Evolutionary conservation across 2,113 vertebrate genomes (phyloP).

Genomic region (Rhodinocichla rosea): DNA sequence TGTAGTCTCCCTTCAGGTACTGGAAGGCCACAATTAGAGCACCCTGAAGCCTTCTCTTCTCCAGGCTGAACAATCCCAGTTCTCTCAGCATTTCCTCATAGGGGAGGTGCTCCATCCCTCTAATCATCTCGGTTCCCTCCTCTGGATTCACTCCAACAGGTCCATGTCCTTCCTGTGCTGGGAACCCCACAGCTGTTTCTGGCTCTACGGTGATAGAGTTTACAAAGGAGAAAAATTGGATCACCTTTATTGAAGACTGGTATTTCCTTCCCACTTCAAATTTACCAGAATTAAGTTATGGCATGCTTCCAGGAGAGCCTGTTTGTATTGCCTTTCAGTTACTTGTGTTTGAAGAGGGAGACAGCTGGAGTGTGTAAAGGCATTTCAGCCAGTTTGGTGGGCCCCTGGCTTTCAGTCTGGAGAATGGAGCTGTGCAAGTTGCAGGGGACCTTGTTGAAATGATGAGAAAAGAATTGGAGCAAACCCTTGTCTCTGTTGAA

Average conservation of each 20-base stretch:
- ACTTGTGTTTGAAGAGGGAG: not conserved
- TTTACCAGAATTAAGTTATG: not conserved
- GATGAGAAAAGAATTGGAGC: not conserved
- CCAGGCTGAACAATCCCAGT: not conserved
- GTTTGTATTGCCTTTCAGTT: not conserved
- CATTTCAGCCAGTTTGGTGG: not conserved
- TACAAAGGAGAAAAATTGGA: not conserved
- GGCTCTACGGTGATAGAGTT: not conserved
- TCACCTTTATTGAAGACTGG: not conserved
- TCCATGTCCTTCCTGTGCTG: not conserved
- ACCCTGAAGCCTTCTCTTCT: fast-evolving
- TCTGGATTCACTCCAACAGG: not conserved
- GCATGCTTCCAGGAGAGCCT: not conserved
- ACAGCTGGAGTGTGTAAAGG: not conserved
- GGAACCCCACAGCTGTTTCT: not conserved
- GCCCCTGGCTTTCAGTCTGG: not conserved
- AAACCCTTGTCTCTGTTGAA: not conserved
- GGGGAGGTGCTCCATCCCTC: not conserved
- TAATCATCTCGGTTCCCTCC: not conserved
- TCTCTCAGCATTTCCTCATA: not conserved
- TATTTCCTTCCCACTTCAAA: not conserved
- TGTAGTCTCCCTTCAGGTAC: fast-evolving
- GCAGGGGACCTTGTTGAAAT: not conserved
- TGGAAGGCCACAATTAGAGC: not conserved
- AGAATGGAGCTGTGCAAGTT: not conserved